Evolutionary conservation across 2,797 vertebrate genomes (phyloP), one percentile per base, ranked within the genome.

Genomic region (Catamblyrhynchus diadema): DNA sequence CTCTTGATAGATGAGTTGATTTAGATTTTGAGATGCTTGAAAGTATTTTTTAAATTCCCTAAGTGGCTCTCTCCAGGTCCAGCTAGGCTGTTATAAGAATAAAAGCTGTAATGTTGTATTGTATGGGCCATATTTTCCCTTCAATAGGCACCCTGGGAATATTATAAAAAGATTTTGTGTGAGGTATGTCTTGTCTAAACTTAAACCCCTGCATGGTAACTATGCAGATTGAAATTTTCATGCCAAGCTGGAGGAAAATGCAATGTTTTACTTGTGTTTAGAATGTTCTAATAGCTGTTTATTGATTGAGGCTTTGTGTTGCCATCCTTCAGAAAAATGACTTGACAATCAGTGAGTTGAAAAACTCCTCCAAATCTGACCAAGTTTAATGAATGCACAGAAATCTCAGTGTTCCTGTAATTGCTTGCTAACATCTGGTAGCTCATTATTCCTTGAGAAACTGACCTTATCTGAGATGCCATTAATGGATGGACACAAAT

Each of bases 1-100:
- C 37, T 91, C 72, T 62, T 87, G 79, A 85, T 74, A 71, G 50
- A 77, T 51, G 44, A 77, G 42, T 59, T 80, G 84, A 87, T 93
- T 93, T 90, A 72, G 62, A 78, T 91, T 80, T 85, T 88, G 79
- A 87, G 32, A 80, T 81, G 37, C 84, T 81, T 92, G 47, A 42
- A 93, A 87, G 50, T 83, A 65, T 47, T 70, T 88, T 92, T 64
- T 32, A 80, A 87, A 91, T 83, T 78, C 50, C 81, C 65, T 61
- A 27, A 93, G 74, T 80, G 57, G 8, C 47, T 89, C n/a, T 77
- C 47, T 82, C 25, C 22, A 54, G 41, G 54, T 83, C 44, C 45
- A 81, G 53, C 60, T 82, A 32, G 0, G 2, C 30, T 85, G 83
- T 53, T 78, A 33, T 14, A 66, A 48, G 60, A 88, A 65, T 45